phyloP scores from a whole-genome alignment of 2,113 vertebrate species.

The Proteles cristata region DNA sequence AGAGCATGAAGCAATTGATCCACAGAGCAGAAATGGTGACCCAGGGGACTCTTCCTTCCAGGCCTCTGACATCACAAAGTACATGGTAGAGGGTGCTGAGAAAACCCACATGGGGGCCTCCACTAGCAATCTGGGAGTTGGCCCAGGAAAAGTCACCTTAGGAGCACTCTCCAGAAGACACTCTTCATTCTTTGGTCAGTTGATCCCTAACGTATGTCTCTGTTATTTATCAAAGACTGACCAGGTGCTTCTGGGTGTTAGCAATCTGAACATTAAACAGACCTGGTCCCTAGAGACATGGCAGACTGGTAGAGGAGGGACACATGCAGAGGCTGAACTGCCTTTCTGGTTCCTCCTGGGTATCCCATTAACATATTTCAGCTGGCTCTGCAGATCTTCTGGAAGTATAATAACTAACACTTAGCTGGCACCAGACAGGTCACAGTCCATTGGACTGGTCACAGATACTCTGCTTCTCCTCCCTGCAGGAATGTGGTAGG shows the following conservation, averaged over 20 bases:
- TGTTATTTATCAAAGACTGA: not conserved
- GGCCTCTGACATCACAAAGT: not conserved
- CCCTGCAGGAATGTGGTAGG: not conserved
- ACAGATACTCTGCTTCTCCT: not conserved
- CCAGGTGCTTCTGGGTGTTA: not conserved
- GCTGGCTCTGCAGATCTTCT: not conserved
- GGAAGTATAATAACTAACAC: not conserved
- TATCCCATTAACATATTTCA: not conserved
- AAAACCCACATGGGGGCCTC: not conserved
- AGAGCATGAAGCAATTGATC: not conserved
- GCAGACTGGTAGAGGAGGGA: not conserved
- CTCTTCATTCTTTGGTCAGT: not conserved
- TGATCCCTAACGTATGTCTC: not conserved
- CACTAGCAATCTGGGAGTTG: not conserved
- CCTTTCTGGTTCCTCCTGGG: not conserved
- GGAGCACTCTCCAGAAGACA: not conserved
- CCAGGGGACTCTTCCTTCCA: not conserved
- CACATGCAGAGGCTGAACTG: not conserved
- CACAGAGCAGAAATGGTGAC: not conserved
- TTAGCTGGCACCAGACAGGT: not conserved
- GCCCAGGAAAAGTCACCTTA: not conserved
- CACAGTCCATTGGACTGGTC: not conserved
- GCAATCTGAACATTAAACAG: not conserved
- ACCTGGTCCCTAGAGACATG: not conserved
- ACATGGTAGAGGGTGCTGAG: too few relatives aligned